Evolutionary conservation across 1,140 invertebrate genomes (phyloP).

Genomic region (Macrobrachium rosenbergii): DNA sequence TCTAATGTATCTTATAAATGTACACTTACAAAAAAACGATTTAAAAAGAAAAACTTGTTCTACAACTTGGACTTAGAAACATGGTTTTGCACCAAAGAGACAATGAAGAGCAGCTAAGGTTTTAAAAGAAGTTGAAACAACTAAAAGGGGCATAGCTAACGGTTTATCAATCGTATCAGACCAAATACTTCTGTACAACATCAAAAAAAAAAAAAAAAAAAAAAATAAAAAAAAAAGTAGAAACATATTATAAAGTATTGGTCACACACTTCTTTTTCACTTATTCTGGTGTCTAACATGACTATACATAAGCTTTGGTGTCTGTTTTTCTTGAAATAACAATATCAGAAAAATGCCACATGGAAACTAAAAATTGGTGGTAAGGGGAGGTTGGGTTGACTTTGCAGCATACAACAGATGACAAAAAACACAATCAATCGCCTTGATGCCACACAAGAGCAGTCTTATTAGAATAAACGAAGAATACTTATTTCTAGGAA

Average conservation of each 20-base stretch:
- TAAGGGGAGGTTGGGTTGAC: constrained; percentile 34
- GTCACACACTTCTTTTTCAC: constrained; percentile 27
- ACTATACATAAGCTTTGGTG: constrained; percentile 63
- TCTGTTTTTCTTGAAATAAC: constrained; percentile 48
- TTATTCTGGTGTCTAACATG: constrained; percentile 60
- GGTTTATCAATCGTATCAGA: too few species aligned
- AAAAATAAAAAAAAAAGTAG: constrained; percentile 32
- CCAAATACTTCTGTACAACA: too few species aligned
- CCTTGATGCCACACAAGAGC: background rate
- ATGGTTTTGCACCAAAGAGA: too few species aligned
- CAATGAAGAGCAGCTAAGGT: too few species aligned
- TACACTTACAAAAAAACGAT: too few species aligned
- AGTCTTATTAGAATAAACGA: background rate
- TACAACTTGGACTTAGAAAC: too few species aligned
- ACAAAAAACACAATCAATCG: background rate
- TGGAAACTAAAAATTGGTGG: constrained; percentile 43
- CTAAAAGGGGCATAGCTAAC: too few species aligned
- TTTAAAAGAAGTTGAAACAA: too few species aligned
- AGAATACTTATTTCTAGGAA: background rate
- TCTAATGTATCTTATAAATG: too few species aligned
- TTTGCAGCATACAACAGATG: constrained; percentile 51
- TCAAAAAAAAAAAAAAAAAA: constrained; percentile 23
- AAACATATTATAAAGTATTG: constrained; percentile 28
- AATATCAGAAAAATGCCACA: constrained; percentile 56
- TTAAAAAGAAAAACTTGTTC: too few species aligned